Percentiles rank a stretch among this genome's conserved stretches.
phyloP scores from a whole-genome alignment of 2,888 invertebrate genomes.

The Mythimna lalbum region DNA sequence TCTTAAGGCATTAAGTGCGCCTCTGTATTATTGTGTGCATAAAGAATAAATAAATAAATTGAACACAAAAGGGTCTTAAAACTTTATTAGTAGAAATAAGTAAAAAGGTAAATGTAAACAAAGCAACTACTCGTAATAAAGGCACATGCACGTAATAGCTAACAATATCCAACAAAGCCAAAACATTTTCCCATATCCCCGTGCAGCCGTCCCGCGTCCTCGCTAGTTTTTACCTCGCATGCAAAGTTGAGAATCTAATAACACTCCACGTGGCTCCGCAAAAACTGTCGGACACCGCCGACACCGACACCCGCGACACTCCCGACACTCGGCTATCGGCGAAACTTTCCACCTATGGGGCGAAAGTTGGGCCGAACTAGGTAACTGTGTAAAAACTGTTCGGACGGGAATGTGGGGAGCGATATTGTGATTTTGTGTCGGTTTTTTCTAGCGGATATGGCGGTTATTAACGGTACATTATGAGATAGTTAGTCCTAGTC shows the following conservation, averaged over 20 bases:
- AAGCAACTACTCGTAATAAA: background rate
- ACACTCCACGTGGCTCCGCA: constrained; percentile 42
- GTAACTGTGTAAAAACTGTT: constrained; percentile 47
- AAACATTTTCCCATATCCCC: constrained; percentile 2
- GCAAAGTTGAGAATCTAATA: constrained; percentile 58
- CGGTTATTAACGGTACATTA: background rate
- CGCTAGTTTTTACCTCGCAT: constrained; percentile 49
- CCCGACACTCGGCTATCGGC: constrained; percentile 32
- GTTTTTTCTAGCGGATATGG: background rate
- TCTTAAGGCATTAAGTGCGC: no score
- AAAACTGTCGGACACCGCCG: constrained; percentile 41
- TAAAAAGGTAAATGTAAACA: background rate
- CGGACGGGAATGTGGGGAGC: background rate
- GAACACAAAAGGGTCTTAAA: no score
- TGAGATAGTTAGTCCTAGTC: background rate
- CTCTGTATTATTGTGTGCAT: no score
- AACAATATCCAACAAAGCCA: constrained; percentile 1
- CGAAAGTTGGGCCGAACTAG: constrained; percentile 39
- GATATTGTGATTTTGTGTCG: constrained; percentile 12
- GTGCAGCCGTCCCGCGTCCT: background rate
- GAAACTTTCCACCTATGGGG: constrained; percentile 46
- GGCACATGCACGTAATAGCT: background rate
- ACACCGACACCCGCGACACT: constrained; percentile 21
- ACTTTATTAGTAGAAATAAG: no score
- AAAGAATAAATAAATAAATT: no score